Percentiles rank a stretch among this genome's conserved stretches.
These are phyloP conservation scores for Colostygia pectinataria DNA, from an alignment of 2,888 invertebrate genomes.

Conservation along the genomic window DNA sequence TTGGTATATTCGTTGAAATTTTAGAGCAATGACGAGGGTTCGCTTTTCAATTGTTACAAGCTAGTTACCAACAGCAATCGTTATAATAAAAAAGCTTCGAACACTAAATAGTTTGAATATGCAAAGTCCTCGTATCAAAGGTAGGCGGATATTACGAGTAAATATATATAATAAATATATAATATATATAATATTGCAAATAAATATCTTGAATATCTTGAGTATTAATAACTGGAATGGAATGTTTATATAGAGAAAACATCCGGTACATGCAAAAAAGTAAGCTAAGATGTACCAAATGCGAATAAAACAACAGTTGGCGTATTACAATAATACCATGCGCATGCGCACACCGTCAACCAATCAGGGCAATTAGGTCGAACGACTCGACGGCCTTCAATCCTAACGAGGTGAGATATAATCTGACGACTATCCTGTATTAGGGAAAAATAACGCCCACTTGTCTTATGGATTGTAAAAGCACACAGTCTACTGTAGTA, in stretches of 20 bases:
- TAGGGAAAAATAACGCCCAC: constrained; percentile 51
- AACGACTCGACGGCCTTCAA: constrained; percentile 47
- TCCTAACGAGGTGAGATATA: constrained; percentile 44
- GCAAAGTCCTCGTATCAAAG: too few species aligned
- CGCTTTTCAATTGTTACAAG: too few species aligned
- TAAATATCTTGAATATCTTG: too few species aligned
- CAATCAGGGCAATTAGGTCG: constrained; percentile 44
- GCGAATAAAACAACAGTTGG: constrained; percentile 20
- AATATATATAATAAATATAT: too few species aligned
- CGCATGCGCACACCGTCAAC: constrained; percentile 30
- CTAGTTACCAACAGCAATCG: too few species aligned
- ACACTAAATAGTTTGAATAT: too few species aligned
- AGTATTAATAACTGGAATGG: too few species aligned
- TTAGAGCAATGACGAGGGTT: background rate
- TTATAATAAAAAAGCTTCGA: too few species aligned
- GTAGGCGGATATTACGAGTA: too few species aligned
- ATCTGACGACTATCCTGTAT: constrained; percentile 54
- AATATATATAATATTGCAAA: too few species aligned
- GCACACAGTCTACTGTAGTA: background rate
- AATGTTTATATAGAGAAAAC: too few species aligned
- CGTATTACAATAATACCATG: constrained; percentile 26
- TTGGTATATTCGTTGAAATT: background rate
- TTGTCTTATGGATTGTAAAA: constrained; percentile 43
- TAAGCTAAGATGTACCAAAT: constrained; percentile 8
- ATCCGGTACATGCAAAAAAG: too few species aligned